Base-by-base conservation (phyloP, 2,888 invertebrate species). In the Trissolcus brochymenae region DNA sequence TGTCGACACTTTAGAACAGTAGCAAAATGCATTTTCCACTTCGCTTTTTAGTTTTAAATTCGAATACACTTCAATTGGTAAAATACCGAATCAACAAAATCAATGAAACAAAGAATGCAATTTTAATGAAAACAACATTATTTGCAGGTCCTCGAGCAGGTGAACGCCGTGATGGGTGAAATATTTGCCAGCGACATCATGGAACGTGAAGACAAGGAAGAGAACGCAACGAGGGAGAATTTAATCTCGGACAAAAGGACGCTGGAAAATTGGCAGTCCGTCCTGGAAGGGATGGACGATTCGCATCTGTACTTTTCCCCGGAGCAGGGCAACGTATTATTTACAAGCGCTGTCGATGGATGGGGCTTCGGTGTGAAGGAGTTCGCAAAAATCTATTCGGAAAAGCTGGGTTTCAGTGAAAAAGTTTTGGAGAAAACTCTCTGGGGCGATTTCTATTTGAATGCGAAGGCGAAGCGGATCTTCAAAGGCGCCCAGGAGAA, bases 361-460 rank as follows among this genome's bases (percentile, higher is more conserved):
- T 99, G 99, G 98, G 95, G 94, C 7, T 95, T 95, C 83, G 93
- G 95, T 11, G 91, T 95, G 1, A 91, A 92, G 35, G 94, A 96
- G 84, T 98, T 98, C 91, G 95, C 96, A 0, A 91, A 91, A 82
- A 91, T 96, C 46, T 96, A 94, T 85, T 92, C 94, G 0, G 90
- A 91, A 13, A 95, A 95, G 90, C 90, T 95, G 70, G 94, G 94
- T 54, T 92, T 96, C 21, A 94, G 93, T 82, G 92, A 93, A 76
- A 92, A 93, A 17, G 91, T 94, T 16, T 90, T 99, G 16, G 91
- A 92, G 67, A 93, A 94, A 88, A 96, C 96, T 0, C 90, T 99
- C 0, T 99, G 98, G 98, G 97, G 98, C 59, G 98, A 99, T 90
- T 98, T 92, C 89, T 99, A 95, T 87, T 91, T 97, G 53, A 95